Percentiles rank a stretch among this genome's conserved stretches.
These are phyloP conservation scores for Schlechtendalia chinensis DNA, from an alignment of 1,140 invertebrate genomes.

Conservation along the genomic window DNA sequence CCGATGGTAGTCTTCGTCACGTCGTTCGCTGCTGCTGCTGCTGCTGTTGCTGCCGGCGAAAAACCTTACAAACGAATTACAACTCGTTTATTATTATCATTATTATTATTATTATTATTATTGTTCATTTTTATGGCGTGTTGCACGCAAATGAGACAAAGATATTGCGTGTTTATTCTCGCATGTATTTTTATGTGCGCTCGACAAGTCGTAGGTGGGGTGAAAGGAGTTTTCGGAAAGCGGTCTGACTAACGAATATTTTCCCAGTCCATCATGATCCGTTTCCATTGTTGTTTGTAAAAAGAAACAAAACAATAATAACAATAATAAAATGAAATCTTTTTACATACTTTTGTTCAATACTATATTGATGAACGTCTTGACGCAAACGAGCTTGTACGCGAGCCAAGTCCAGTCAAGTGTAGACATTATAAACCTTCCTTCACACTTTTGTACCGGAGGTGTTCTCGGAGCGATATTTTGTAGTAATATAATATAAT, in stretches of 20 bases:
- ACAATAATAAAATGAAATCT: neutral
- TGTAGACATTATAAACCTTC: neutral
- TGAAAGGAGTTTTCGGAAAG: neutral
- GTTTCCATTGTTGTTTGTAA: neutral
- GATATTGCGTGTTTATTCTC: constrained; percentile 29
- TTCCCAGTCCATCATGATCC: neutral
- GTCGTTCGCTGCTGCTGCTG: too few relatives aligned
- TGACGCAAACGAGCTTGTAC: neutral
- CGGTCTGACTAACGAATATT: constrained; percentile 4
- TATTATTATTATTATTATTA: constrained; percentile 9
- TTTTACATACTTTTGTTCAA: neutral
- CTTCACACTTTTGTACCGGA: neutral
- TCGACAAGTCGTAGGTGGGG: neutral
- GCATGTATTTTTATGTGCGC: neutral
- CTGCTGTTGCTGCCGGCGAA: too few relatives aligned
- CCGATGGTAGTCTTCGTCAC: too few relatives aligned
- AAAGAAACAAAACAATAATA: constrained; percentile 14
- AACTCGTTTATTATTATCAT: neutral
- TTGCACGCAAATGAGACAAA: constrained; percentile 42
- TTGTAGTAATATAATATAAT: too few relatives aligned
- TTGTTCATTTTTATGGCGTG: constrained; percentile 46
- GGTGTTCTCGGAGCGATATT: too few relatives aligned
- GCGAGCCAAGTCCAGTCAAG: neutral
- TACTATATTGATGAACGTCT: neutral
- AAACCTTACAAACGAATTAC: constrained; percentile 40